These are phyloP conservation scores for Passer domesticus DNA, from an alignment of 2,113 vertebrate genomes.

Conservation along the genomic window DNA sequence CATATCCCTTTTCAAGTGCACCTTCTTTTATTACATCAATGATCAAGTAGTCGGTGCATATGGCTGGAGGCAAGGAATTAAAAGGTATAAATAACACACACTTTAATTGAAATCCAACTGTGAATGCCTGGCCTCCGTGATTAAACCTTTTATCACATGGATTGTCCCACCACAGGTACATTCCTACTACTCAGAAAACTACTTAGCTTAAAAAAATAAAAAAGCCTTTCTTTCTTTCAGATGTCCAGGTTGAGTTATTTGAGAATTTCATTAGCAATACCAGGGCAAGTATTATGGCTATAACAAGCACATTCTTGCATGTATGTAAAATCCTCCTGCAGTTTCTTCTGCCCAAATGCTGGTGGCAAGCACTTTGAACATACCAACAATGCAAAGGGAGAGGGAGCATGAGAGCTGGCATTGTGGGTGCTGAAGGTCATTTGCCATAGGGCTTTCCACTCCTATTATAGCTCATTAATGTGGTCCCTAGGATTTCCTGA, in stretches of 20 bases:
- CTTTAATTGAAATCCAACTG: slow-evolving; percentile 36
- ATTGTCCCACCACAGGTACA: background rate
- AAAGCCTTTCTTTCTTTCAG: background rate
- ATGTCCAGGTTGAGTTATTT: background rate
- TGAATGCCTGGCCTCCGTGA: background rate
- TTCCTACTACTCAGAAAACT: background rate
- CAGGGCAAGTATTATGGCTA: background rate
- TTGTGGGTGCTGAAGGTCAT: background rate
- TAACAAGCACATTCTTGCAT: rapidly evolving
- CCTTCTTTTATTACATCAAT: background rate
- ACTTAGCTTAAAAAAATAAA: background rate
- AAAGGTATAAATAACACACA: slow-evolving; percentile 38
- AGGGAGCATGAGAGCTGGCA: background rate
- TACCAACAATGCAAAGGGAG: background rate
- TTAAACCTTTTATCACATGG: slow-evolving; percentile 13
- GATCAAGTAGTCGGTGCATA: background rate
- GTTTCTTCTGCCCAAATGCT: background rate
- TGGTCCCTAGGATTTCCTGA: background rate
- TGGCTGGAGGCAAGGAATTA: slow-evolving; percentile 29
- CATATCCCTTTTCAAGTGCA: background rate
- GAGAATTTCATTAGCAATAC: background rate
- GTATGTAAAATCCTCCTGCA: background rate
- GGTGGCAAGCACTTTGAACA: background rate
- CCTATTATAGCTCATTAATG: background rate
- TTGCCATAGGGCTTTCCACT: background rate